A percentile compares a stretch with the other conserved stretches of the same genome.
phyloP scores from a whole-genome alignment of 2,888 invertebrate genomes.

The Yponomeuta cagnagella region DNA sequence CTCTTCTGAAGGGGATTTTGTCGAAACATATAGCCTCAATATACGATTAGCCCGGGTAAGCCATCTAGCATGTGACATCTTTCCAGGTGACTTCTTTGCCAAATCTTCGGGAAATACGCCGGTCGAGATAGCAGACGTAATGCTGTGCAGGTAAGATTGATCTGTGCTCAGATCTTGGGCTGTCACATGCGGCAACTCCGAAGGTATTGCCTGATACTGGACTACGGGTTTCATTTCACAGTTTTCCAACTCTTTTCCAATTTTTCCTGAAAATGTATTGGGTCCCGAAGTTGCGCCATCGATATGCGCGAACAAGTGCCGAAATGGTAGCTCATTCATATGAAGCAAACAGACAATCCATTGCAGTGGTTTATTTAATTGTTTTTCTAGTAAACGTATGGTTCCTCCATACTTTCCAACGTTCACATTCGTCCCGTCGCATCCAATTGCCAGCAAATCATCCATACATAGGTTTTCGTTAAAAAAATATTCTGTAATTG shows the following conservation, averaged over 20 bases:
- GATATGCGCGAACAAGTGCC: constrained; percentile 24
- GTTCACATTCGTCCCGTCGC: constrained; percentile 26
- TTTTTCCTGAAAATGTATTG: constrained; percentile 18
- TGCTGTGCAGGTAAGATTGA: constrained; percentile 22
- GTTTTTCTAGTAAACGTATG: constrained; percentile 24
- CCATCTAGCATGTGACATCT: constrained; percentile 20
- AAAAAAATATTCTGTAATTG: too few species aligned
- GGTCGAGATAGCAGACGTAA: constrained; percentile 19
- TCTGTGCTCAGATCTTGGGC: constrained; percentile 13
- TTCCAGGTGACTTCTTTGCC: constrained; percentile 19
- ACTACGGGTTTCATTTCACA: constrained; percentile 15
- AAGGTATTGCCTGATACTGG: constrained; percentile 18
- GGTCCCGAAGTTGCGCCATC: constrained; percentile 25
- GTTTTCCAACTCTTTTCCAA: constrained; percentile 20
- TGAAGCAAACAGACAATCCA: constrained; percentile 20
- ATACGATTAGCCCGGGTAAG: constrained; percentile 19
- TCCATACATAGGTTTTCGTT: constrained; percentile 16
- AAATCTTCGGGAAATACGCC: constrained; percentile 21
- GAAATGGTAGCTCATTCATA: constrained; percentile 24
- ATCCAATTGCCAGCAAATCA: constrained; percentile 24
- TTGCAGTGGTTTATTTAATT: constrained; percentile 23
- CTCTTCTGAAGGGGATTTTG: constrained; percentile 14
- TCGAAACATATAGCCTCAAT: constrained; percentile 17
- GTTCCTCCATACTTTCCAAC: constrained; percentile 23
- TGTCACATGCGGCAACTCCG: neutral